phyloP scores from a whole-genome alignment of 2,797 vertebrate genomes.

The Pterois miles region DNA sequence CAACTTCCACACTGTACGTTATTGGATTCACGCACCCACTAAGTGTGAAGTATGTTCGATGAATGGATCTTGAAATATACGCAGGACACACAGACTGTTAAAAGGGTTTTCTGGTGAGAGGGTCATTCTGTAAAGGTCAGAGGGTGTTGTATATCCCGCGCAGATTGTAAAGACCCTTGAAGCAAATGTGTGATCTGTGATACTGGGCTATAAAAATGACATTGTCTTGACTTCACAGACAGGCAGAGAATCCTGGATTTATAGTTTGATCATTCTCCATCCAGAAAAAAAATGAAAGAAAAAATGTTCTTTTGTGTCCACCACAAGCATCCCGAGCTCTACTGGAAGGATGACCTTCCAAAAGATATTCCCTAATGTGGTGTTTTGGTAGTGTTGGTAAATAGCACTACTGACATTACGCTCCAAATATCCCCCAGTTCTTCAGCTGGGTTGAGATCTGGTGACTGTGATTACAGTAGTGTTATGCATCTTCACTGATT shows the following conservation, averaged over 20 bases:
- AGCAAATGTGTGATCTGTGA: no score
- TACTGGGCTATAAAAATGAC: no score
- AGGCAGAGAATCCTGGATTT: background rate
- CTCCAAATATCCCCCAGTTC: background rate
- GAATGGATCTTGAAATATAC: background rate
- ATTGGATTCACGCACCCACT: background rate
- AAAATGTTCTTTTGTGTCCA: fast-evolving
- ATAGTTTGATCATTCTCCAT: background rate
- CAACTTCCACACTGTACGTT: background rate
- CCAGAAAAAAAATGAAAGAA: background rate
- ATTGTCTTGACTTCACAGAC: background rate
- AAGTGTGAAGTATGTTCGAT: background rate
- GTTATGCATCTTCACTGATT: background rate
- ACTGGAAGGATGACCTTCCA: background rate
- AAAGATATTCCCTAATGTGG: background rate
- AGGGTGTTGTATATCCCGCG: no score
- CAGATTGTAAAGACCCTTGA: no score
- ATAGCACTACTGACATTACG: background rate
- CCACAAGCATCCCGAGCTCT: background rate
- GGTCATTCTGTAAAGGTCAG: no score
- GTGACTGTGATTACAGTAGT: background rate
- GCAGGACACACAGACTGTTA: background rate
- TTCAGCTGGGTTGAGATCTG: background rate
- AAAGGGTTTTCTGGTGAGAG: no score
- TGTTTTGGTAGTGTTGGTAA: background rate